phyloP scores from a whole-genome alignment of 1,140 invertebrate genomes.

The Trinorchestia longiramus region DNA sequence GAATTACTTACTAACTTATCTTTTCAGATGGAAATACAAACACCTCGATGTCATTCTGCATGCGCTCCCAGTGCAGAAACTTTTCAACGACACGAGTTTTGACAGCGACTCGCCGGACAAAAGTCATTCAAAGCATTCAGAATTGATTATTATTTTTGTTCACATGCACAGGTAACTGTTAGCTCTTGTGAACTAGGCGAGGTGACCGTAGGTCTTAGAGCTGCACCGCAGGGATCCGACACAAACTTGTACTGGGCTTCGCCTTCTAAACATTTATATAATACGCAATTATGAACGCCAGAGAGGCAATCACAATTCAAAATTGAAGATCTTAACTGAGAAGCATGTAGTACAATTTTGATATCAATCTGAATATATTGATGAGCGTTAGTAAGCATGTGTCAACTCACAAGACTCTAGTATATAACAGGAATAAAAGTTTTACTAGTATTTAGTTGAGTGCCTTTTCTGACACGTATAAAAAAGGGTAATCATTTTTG shows the following conservation, averaged over 20 bases:
- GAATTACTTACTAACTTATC: too few relatives aligned
- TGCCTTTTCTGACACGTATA: background rate
- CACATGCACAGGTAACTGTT: background rate
- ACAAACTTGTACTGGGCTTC: background rate
- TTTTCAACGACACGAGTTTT: background rate
- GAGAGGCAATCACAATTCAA: background rate
- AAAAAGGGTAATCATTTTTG: background rate
- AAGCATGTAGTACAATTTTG: background rate
- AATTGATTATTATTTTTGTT: background rate
- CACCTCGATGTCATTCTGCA: background rate
- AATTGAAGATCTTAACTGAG: background rate
- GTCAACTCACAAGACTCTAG: background rate
- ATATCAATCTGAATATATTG: background rate
- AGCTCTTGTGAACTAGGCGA: too few relatives aligned
- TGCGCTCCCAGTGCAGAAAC: background rate
- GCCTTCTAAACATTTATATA: background rate
- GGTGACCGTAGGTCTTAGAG: too few relatives aligned
- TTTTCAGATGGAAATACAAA: background rate
- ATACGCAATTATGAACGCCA: background rate
- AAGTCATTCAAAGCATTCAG: background rate
- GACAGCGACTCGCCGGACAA: background rate
- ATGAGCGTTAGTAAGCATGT: background rate
- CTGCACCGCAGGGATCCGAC: background rate
- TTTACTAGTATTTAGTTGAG: background rate
- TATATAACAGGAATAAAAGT: background rate